Evolutionary conservation across 2,888 invertebrate genomes (phyloP), one percentile per base, ranked within the genome.

Genomic region (Dryobotodes eremita): DNA sequence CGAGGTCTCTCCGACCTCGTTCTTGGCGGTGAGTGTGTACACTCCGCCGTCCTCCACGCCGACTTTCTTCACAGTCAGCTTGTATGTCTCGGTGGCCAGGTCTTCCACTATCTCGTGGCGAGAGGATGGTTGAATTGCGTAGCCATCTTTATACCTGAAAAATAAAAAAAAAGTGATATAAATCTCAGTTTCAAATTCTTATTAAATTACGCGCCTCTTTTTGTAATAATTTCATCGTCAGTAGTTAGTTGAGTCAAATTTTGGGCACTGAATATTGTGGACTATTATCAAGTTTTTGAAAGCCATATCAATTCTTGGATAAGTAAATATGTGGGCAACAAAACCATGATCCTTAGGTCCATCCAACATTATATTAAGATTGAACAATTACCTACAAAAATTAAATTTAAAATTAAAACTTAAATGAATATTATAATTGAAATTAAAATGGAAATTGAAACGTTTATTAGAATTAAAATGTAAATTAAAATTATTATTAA

Each of bases 11-110:
- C 99, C 99, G 83, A 98, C 97, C 84, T 98, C 98, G 92, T 99
- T 99, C 77, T 97, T 97, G 13, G 99, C 99, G 0, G 97, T 97
- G 62, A 99, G 97, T 2, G 98, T 98, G 93, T 99, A 99, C 2
- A 97, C 97, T 0, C 99, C 99, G 26, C 97, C 98, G 91, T 99
- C 99, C 4, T 97, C 97, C 48, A 98, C 94, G 48, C 97, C 97
- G 0, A 98, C 97, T 50, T 98, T 97, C 89, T 98, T 98, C 83
- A 99, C 97, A 17, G 97, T 96, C 71, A 99, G 96, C 89, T 98
- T 98, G 93, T 98, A 98, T 11, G 97, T 97, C 89, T 98, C 98
- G n/a, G 97, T 97, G 8, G 96, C 97, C 26, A 95, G 94, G 89
- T 98, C 98, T 84, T 97, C 97, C 0, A 97, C 95, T 69, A 98